Percentiles rank a stretch among this genome's conserved stretches.
Evolutionary conservation across 2,113 vertebrate genomes (phyloP).

Genomic region (Gracilinanus agilis): DNA sequence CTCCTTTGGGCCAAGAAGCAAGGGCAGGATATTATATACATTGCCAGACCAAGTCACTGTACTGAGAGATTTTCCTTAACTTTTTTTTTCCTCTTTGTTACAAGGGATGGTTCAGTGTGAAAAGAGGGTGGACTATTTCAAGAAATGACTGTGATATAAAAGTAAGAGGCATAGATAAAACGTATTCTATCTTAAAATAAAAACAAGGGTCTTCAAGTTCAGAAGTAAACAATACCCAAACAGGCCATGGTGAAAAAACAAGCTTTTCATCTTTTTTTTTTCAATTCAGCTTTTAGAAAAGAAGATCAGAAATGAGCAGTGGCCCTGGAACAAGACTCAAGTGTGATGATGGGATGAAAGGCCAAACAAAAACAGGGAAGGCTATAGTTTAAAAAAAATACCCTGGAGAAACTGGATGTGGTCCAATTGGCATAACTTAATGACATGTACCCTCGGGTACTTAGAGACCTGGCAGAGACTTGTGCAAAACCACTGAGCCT

Average conservation of each 20-base stretch:
- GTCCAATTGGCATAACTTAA: conserved; percentile 15
- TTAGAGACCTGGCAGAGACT: conserved; percentile 16
- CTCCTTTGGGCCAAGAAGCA: not conserved
- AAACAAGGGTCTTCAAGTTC: not conserved
- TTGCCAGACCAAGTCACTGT: not conserved
- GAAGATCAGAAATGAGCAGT: not conserved
- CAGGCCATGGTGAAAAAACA: not conserved
- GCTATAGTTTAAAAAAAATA: not conserved
- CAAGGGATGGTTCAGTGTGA: not conserved
- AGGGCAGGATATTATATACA: not conserved
- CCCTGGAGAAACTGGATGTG: not conserved
- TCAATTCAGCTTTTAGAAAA: not conserved
- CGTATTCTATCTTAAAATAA: not conserved
- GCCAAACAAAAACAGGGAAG: not conserved
- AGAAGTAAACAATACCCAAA: not conserved
- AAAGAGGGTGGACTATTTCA: not conserved
- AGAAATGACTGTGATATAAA: not conserved
- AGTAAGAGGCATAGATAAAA: not conserved
- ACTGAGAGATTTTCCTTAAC: not conserved
- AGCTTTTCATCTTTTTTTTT: not conserved
- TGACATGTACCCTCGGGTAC: not conserved
- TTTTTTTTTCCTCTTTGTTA: not conserved
- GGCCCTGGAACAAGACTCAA: not conserved
- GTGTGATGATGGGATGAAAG: conserved; percentile 1
- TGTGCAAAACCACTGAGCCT: not conserved